A percentile compares a stretch with the other conserved stretches of the same genome.
Conservation (phyloP, 2,888 invertebrate genomes). For the Philonicus albiceps region DNA sequence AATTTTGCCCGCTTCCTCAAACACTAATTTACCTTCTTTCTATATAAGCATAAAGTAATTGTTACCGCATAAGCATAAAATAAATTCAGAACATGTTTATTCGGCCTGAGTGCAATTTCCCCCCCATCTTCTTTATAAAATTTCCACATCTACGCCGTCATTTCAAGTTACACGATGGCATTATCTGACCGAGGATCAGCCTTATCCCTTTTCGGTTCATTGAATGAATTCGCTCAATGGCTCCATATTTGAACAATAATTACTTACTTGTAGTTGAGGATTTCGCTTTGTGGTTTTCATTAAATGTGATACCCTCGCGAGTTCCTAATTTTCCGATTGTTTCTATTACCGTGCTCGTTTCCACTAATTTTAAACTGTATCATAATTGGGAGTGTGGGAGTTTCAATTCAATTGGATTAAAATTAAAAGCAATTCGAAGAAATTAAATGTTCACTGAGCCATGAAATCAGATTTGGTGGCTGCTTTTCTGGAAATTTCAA, state of each 20-base stretch:
- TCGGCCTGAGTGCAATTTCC: not conserved
- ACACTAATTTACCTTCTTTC: not conserved
- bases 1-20: not conserved
- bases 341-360: not conserved
- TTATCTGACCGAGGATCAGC: slow-evolving; percentile 6
- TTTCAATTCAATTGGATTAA: not conserved
- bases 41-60: not conserved
- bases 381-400: not conserved
- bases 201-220: slow-evolving; percentile 3
- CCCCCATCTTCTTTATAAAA: not conserved
- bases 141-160: slow-evolving; percentile 3
- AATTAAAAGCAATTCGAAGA: not conserved
- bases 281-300: slow-evolving; percentile 18
- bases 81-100: not conserved
- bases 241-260: slow-evolving; percentile 30
- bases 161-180: slow-evolving; percentile 2
- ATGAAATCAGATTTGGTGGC: not conserved
- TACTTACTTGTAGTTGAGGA: slow-evolving; percentile 14
- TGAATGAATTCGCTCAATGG: slow-evolving; percentile 28
- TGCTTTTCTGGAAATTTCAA: not conserved
- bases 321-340: slow-evolving; percentile 14
- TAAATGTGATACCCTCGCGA: slow-evolving; percentile 1
- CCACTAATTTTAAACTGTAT: not conserved
- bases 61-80: not conserved
- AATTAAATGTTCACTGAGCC: not conserved